Base-by-base conservation (phyloP, 1,140 invertebrate species). In the Magallana angulata region DNA sequence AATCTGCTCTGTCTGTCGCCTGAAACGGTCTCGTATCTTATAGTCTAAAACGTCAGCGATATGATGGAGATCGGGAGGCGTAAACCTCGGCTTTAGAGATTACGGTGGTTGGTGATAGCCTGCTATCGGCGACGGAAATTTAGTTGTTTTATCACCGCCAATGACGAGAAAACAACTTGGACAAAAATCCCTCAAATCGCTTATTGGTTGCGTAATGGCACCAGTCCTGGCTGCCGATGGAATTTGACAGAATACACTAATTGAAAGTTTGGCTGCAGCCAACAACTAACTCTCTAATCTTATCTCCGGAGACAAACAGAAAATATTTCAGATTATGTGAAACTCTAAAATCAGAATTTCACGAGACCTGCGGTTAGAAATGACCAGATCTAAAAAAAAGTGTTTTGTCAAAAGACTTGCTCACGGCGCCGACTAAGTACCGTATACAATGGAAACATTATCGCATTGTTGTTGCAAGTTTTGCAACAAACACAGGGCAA, bases 241-340 rank as follows among this genome's bases (percentile, higher is more conserved):
- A 76, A 76, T 76, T 76, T 11, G 68, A 76, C 68, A 76, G 68
- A 76, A 76, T 76, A 76, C 68, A 76, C 68, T 76, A 76, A 76
- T 76, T 76, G 68, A 76, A 76, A 76, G 68, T 76, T 76, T 76
- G 68, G 8, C 24, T 30, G 68, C 68, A 76, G 24, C 68, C 68
- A 76, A 30, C 68, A 24, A 76, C 68, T 30, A 30, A 18, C 24
- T 76, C 68, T 76, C 68, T 76, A 76, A 76, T 76, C 68, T 76
- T 76, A 76, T 76, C 68, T 18, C 14, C 11, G 24, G 24, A 30
- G 18, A 76, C 24, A 76, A 76, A 76, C 68, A 76, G 18, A 76
- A 76, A 76, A 76, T 76, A 76, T 76, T 76, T 76, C 68, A 24
- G 68, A 76, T 76, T 76, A 76, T 76, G 68, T 76, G 68, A 76